These are phyloP conservation scores for Psilopogon haemacephalus DNA, from an alignment of 2,113 vertebrate genomes.

Conservation along the genomic window DNA sequence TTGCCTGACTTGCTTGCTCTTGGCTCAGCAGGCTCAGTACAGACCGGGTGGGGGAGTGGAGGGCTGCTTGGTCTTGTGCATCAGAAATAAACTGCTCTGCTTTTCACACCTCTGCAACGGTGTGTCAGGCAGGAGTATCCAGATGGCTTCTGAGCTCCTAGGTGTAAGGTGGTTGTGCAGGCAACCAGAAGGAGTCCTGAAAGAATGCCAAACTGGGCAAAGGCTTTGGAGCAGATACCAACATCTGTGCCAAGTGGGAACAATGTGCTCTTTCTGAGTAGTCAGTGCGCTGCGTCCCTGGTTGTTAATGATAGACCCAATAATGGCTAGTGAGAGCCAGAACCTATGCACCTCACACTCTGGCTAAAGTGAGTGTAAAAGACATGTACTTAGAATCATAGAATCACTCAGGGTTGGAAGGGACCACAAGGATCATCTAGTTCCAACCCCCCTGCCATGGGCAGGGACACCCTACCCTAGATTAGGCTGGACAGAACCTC, in stretches of 20 bases:
- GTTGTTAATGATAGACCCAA: neutral
- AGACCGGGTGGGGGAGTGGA: neutral
- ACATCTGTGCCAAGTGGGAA: constrained; percentile 21
- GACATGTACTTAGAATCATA: neutral
- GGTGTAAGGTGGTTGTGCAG: neutral
- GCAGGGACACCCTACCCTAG: no score
- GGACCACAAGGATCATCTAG: no score
- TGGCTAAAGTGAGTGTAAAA: neutral
- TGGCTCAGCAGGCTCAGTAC: neutral
- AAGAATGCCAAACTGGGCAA: constrained; percentile 19
- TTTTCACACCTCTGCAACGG: neutral
- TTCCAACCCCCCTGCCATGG: no score
- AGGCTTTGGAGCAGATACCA: neutral
- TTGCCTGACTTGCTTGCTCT: neutral
- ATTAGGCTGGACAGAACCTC: no score
- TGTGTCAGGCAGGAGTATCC: neutral
- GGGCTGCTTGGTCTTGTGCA: neutral
- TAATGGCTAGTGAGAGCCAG: neutral
- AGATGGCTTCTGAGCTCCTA: neutral
- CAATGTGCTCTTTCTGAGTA: constrained; percentile 14
- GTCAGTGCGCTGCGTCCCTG: neutral
- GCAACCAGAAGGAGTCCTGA: neutral
- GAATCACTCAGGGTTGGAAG: no score
- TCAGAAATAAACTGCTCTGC: neutral
- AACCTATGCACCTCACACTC: neutral